Evolutionary conservation across 1,140 invertebrate genomes (phyloP).

Genomic region (Aethina tumida): DNA sequence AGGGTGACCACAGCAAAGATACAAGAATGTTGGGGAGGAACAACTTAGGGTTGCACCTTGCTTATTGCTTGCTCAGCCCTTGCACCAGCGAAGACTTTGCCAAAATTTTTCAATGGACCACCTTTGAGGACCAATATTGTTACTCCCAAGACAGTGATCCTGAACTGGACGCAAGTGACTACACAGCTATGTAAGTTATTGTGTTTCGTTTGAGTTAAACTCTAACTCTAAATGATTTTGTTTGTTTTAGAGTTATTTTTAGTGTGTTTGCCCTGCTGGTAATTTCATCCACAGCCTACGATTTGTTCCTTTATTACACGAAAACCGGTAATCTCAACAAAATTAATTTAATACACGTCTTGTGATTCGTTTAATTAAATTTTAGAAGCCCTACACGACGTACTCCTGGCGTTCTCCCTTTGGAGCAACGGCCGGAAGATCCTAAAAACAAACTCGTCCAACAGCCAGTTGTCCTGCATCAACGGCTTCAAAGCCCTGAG

Average conservation of each 20-base stretch:
- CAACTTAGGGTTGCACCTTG: conserved; percentile 9
- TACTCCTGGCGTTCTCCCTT: conserved; percentile 31
- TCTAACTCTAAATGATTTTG: conserved; percentile 2
- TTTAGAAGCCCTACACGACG: conserved; percentile 20
- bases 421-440: conserved; percentile 32
- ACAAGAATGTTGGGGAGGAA: too few relatives aligned
- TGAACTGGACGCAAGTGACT: conserved; percentile 6
- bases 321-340: conserved; percentile 2
- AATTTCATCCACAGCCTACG: conserved; percentile 6
- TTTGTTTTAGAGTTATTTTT: conserved; percentile 1
- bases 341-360: background rate
- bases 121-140: conserved; percentile 7
- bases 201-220: conserved; percentile 6
- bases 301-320: background rate
- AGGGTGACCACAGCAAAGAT: too few relatives aligned
- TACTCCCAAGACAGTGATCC: conserved; percentile 4
- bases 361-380: background rate
- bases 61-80: conserved; percentile 1
- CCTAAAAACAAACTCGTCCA: conserved; percentile 19
- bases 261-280: background rate
- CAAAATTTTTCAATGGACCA: background rate
- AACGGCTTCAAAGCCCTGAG: conserved; percentile 47
- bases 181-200: conserved; percentile 6
- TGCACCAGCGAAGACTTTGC: background rate
- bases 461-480: conserved; percentile 36